Evolutionary conservation across 2,113 vertebrate species (phyloP), one percentile per base, ranked within the genome.

Genomic region (Chaetura pelagica): DNA sequence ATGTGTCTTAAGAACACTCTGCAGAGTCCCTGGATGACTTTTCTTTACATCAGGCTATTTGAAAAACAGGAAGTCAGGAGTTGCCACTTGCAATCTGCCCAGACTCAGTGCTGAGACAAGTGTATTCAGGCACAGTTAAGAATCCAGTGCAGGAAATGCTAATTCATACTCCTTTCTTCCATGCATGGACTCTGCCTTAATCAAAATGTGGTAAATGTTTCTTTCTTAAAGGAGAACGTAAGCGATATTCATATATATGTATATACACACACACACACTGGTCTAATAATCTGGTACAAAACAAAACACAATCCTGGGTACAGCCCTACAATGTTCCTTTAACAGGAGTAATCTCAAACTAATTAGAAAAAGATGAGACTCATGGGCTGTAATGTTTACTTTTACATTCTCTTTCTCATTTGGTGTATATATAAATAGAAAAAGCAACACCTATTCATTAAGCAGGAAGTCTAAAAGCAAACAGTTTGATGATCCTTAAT

Each of bases 381-480:
- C 86, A 15, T 55, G 7, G 9, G 51, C 23, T 51, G 88, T 74
- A 77, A 93, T 0, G 85, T 71, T 72, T 79, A 51, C 55, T 93
- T 90, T 34, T 77, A 72, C 63, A 32, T 35, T 66, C 46, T 72
- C 46, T 40, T 64, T 87, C 67, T 66, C 26, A 69, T 58, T 71
- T 74, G 15, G 15, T 48, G 46, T 12, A 35, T 34, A 58, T 9
- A 62, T 38, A 62, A 80, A 71, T 46, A 91, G n/a, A 80, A 89
- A 95, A 76, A 2, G 2, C 48, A 74, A 15, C 16, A 94, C 55
- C 35, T 51, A 74, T 51, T 81, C 91, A 84, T 75, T 79, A 90
- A 71, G 49, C 42, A 81, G 32, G 23, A 90, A 86, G 35, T 48
- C 79, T 69, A 94, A 96, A 89, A 91, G 30, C 73, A 90, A 92